These are phyloP conservation scores for Illadopsis cleaveri DNA, from an alignment of 2,113 vertebrate species.

Conservation along the genomic window DNA sequence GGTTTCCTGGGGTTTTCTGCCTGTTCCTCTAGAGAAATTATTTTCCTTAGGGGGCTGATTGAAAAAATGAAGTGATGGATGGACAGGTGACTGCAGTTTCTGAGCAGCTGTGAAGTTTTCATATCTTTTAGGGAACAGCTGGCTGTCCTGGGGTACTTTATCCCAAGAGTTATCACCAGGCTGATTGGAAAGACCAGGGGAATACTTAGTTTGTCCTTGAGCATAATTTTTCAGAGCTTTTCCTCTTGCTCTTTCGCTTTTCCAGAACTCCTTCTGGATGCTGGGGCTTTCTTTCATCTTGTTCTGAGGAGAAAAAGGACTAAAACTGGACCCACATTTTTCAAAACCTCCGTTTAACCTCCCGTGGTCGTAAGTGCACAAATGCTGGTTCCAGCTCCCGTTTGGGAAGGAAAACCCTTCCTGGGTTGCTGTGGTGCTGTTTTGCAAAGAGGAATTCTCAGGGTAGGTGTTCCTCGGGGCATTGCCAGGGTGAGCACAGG, in stretches of 20 bases:
- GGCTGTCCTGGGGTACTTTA: slow-evolving; percentile 37
- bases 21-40: background rate
- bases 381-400: background rate
- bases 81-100: background rate
- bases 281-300: background rate
- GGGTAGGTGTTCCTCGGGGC: background rate
- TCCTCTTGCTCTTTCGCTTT: background rate
- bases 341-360: background rate
- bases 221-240: background rate
- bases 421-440: background rate
- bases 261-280: slow-evolving; percentile 1
- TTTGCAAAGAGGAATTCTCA: background rate
- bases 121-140: slow-evolving; percentile 2
- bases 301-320: background rate
- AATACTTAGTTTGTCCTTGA: background rate
- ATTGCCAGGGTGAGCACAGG: background rate
- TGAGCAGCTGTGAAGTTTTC: slow-evolving; percentile 27
- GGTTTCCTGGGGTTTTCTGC: slow-evolving; percentile 10
- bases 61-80: background rate
- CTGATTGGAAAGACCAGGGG: background rate
- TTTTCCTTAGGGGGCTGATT: slow-evolving; percentile 52
- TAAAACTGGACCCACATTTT: background rate
- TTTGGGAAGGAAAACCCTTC: background rate
- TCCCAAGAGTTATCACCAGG: background rate
- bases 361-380: background rate